A percentile compares a stretch with the other conserved stretches of the same genome.
These are phyloP conservation scores for Engystomops pustulosus DNA, from an alignment of 2,113 vertebrate genomes.

Conservation along the genomic window DNA sequence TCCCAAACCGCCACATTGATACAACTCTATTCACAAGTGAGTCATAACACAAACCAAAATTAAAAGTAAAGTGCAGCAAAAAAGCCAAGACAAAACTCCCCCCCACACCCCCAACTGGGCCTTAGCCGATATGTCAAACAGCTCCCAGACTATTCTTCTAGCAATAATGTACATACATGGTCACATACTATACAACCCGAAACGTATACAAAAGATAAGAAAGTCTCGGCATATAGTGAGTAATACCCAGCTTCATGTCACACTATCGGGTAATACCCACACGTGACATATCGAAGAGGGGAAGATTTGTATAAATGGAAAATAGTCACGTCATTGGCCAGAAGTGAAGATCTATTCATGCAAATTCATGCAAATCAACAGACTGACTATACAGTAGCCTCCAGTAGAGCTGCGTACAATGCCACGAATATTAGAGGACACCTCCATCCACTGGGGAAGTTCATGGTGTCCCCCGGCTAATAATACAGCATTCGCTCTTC, in stretches of 20 bases:
- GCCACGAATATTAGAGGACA: too few species aligned
- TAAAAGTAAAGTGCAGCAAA: background rate
- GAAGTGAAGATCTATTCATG: background rate
- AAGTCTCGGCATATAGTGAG: background rate
- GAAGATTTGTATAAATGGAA: conserved; percentile 21
- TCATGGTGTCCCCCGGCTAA: too few species aligned
- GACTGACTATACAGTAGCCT: too few species aligned
- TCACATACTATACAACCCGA: background rate
- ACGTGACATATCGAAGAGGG: background rate
- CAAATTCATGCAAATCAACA: background rate
- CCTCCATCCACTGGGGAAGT: too few species aligned
- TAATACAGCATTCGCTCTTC: too few species aligned
- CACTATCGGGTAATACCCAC: background rate
- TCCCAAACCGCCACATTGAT: background rate
- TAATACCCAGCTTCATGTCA: background rate
- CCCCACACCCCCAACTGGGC: too few species aligned
- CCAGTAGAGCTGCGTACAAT: too few species aligned
- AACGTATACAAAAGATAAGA: background rate
- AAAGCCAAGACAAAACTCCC: too few species aligned
- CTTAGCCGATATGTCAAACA: too few species aligned
- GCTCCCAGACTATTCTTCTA: background rate
- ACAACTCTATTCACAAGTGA: background rate
- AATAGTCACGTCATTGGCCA: background rate
- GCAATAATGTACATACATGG: background rate
- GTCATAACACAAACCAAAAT: background rate